Base-by-base conservation (phyloP, 2,113 vertebrate species). In the Ptilonorhynchus violaceus region DNA sequence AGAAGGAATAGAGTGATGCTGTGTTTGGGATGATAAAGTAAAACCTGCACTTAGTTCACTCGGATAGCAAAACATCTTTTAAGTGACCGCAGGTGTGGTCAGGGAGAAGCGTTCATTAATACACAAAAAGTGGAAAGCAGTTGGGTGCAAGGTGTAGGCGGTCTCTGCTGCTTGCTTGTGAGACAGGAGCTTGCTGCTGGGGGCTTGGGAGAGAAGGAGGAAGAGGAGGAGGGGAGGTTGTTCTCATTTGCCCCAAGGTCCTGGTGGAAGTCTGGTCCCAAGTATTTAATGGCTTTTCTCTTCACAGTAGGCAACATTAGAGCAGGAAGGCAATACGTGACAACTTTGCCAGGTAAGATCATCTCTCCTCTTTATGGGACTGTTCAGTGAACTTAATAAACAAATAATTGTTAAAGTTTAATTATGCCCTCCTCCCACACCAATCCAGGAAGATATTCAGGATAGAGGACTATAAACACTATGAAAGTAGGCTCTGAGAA, bases 391-490 rank as follows among this genome's bases (percentile, higher is more conserved):
- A 85, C 95, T 87, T 75, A 89, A 63, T 91, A 68, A 82, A 84
- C 24, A 75, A 85, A 89, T 33, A 72, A 28, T 69, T 78, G 55
- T 81, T 81, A 44, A 95, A 82, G 31, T 87, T 92, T 87, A 79
- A 91, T 89, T 75, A 78, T 68, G 44, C 13, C 66, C 22, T 88
- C 17, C 35, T 94, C 19, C 73, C 93, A 31, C 64, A 85, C 11
- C 37, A 81, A 14, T 47, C 31, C 69, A 75, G 44, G 92, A 89
- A 85, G 84, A 46, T 31, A 20, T 23, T 72, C 24, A 47, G n/a
- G 33, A 75, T 89, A 64, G 15, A 75, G 15, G 60, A 28, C 58
- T 78, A 39, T 72, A 85, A 96, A 88, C 66, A 67, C 18, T 60
- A 44, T 84, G 73, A 50, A 80, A 87, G 42, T 64, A 87, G 76